phyloP scores from a whole-genome alignment of 1,140 invertebrate genomes.

The Eufriesea mexicana region DNA sequence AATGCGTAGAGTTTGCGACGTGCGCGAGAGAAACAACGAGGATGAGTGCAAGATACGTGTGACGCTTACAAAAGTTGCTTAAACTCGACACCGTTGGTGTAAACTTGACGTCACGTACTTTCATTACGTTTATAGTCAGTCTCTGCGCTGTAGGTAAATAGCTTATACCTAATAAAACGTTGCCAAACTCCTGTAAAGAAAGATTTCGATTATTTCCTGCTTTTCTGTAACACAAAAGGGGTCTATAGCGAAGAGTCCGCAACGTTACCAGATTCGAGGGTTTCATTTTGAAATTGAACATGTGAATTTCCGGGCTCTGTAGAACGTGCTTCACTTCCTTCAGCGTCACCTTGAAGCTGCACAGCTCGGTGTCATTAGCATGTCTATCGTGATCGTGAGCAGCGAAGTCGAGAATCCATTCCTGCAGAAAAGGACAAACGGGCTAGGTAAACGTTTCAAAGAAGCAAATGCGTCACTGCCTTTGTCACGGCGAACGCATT shows the following conservation, averaged over 20 bases:
- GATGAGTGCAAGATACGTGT: neutral
- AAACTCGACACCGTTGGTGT: slow-evolving; percentile 70
- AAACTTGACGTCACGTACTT: slow-evolving; percentile 81
- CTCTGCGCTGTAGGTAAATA: slow-evolving; percentile 84
- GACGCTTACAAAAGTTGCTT: slow-evolving; percentile 81
- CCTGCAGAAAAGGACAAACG: slow-evolving; percentile 62
- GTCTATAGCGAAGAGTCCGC: rapidly evolving
- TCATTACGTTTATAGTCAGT: slow-evolving; percentile 82
- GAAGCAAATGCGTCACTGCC: neutral
- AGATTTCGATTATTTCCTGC: neutral
- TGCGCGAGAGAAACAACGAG: neutral
- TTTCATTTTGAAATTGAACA: slow-evolving; percentile 80
- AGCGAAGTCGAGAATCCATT: slow-evolving; percentile 77
- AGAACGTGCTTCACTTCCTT: slow-evolving; percentile 77
- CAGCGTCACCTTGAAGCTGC: slow-evolving; percentile 74
- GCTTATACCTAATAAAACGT: slow-evolving; percentile 83
- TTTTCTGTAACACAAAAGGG: neutral
- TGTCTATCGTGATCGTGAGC: slow-evolving; percentile 79
- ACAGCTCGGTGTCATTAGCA: slow-evolving; percentile 80
- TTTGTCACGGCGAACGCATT: no score
- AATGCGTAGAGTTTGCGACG: neutral
- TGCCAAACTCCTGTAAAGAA: slow-evolving; percentile 79
- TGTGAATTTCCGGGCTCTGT: slow-evolving; percentile 74
- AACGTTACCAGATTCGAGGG: slow-evolving; percentile 72
- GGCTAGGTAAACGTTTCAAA: neutral